Percentiles rank a stretch among this genome's conserved stretches.
phyloP scores from a whole-genome alignment of 2,888 invertebrate genomes.

The Belgica antarctica region DNA sequence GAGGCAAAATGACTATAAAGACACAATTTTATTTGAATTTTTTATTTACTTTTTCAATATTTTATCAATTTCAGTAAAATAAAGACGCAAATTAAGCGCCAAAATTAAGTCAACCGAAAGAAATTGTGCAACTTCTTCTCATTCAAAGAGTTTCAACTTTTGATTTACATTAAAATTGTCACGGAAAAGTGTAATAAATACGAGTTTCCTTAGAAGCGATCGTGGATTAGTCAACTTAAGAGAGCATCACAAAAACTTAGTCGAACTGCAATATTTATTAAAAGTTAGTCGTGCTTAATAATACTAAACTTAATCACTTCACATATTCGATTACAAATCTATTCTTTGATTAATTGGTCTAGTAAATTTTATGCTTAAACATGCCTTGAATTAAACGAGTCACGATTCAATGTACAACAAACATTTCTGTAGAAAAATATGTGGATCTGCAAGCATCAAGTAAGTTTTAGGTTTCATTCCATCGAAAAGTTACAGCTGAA shows the following conservation, averaged over 20 bases:
- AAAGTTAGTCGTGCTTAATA: not conserved
- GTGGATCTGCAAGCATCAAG: slow-evolving; percentile 7
- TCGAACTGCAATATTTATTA: not conserved
- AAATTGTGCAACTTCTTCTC: too few species aligned
- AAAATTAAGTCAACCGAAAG: too few species aligned
- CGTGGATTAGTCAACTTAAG: slow-evolving; percentile 5
- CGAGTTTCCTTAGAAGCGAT: too few species aligned
- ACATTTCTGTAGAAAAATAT: slow-evolving; percentile 11
- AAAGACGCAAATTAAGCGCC: too few species aligned
- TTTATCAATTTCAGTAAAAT: too few species aligned
- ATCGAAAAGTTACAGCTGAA: not conserved
- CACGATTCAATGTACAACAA: slow-evolving; percentile 5
- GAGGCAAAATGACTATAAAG: too few species aligned
- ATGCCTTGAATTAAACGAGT: not conserved
- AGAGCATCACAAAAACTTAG: slow-evolving; percentile 26
- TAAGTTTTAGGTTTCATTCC: not conserved
- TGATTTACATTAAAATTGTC: too few species aligned
- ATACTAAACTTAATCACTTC: not conserved
- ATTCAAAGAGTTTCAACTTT: too few species aligned
- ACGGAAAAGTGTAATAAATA: too few species aligned
- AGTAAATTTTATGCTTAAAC: too few species aligned
- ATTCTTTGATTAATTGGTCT: not conserved
- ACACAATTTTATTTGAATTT: too few species aligned
- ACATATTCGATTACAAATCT: not conserved
- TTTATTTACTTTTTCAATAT: too few species aligned